Evolutionary conservation across 2,797 vertebrate genomes (phyloP), one percentile per base, ranked within the genome.

Genomic region (Simalia tracyae): DNA sequence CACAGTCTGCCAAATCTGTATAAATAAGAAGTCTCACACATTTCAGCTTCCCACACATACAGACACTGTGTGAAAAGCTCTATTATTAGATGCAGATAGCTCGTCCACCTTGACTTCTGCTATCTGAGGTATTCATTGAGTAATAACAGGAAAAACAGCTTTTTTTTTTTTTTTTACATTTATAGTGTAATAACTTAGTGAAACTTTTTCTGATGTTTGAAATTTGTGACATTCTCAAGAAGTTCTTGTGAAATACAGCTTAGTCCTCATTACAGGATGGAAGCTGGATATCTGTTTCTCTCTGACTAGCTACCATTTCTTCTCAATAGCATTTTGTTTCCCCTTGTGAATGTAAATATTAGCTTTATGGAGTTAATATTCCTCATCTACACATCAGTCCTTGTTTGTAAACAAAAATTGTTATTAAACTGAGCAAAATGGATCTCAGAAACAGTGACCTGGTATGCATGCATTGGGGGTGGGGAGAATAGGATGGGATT

Each of bases 251-350:
- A 90, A 95, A 76, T 60, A 85, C 57, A 92, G 1, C 36, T 36
- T 46, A 28, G 0, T 15, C 76, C 36, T 54, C 84, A 24, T 88
- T 9, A 50, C 19, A 90, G 36, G 42, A 61, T 26, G 89, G 90
- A 96, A 96, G 95, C 90, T 93, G 93, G 94, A 94, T 95, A 96
- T 94, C 94, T 95, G 93, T 89, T 96, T 93, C 92, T 95, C 92
- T 92, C 93, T 89, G 89, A 95, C 90, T 64, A 72, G 26, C 60
- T 57, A 61, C 59, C 64, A 86, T 72, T 60, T 61, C 14, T 46
- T 59, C 54, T 36, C 10, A 61, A 60, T 1, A 85, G 24, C 17
- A 12, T 56, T 84, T 31, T n/a, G 26, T 86, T 63, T 57, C 56
- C 61, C 50, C 7, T 50, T 92, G 84, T 31, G 28, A 54, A 87